Evolutionary conservation across 1,140 invertebrate species (phyloP).

Genomic region (Trigoniulus corallinus): DNA sequence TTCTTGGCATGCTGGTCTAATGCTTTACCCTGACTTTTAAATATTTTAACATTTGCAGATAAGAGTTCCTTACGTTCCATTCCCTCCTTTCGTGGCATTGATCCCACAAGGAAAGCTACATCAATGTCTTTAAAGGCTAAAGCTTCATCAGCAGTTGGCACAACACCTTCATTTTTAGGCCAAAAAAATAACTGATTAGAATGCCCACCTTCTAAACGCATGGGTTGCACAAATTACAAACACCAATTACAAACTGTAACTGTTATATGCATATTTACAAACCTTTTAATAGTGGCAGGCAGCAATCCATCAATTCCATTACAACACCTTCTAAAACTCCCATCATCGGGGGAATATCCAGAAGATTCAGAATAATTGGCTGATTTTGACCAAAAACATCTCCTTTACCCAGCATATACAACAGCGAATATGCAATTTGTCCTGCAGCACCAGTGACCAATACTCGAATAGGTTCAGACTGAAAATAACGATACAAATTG

Average conservation of each 20-base stretch:
- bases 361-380: constrained; percentile 69
- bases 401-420: constrained; percentile 87
- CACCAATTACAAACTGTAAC: background rate
- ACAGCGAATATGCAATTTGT: constrained; percentile 94
- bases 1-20: constrained; percentile 86
- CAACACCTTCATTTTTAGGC: constrained; percentile 38
- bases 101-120: constrained; percentile 93
- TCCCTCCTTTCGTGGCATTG: constrained; percentile 95
- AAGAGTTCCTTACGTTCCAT: constrained; percentile 97
- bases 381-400: constrained; percentile 89
- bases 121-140: constrained; percentile 91
- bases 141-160: constrained; percentile 70
- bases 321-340: constrained; percentile 87
- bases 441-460: constrained; percentile 95
- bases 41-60: constrained; percentile 96
- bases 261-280: background rate
- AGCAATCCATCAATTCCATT: constrained; percentile 93
- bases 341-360: constrained; percentile 94
- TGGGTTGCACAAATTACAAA: too few relatives aligned
- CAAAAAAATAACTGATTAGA: background rate
- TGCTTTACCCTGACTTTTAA: constrained; percentile 84
- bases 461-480: constrained; percentile 72
- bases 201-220: too few relatives aligned
- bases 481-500: constrained; percentile 2
- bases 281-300: constrained; percentile 68